Percentiles rank a stretch among this genome's conserved stretches.
Conservation (phyloP, 2,113 vertebrate genomes). For the Lynx canadensis region DNA sequence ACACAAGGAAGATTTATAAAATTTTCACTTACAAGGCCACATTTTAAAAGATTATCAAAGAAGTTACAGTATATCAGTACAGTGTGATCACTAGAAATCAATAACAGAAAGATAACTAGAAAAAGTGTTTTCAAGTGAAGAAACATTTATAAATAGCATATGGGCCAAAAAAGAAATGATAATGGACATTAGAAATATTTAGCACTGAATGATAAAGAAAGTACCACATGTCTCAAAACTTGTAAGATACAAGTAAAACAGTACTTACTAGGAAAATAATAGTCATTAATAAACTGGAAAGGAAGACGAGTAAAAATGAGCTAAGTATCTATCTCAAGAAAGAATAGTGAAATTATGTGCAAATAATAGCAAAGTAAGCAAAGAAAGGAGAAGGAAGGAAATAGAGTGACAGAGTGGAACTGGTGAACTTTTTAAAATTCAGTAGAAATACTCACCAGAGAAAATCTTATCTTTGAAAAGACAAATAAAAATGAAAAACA, state of each 20-base stretch:
- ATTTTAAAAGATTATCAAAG: conserved; percentile 39
- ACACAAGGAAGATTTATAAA: background rate
- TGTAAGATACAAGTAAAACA: background rate
- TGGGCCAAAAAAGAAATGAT: conserved; percentile 7
- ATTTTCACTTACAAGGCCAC: background rate
- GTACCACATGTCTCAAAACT: background rate
- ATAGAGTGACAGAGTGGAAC: background rate
- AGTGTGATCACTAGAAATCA: background rate
- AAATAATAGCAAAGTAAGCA: conserved; percentile 5
- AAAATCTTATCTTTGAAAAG: background rate
- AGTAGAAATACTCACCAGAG: background rate
- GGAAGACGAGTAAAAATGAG: background rate
- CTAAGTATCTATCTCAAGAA: conserved; percentile 9
- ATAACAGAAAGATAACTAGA: conserved; percentile 28
- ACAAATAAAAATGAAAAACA: conserved; percentile 10
- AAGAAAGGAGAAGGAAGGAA: background rate
- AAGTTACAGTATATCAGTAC: conserved; percentile 4
- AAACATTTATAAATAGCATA: conserved; percentile 12
- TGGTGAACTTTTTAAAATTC: conserved; percentile 41
- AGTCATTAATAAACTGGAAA: conserved; percentile 31
- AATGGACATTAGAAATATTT: conserved; percentile 1
- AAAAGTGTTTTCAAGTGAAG: conserved; percentile 32
- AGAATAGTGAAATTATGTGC: background rate
- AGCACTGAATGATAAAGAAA: conserved; percentile 1
- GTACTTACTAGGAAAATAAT: background rate